These are phyloP conservation scores for Heliocidaris tuberculata DNA, from an alignment of 35 echinoderm and acorn worm species.

Conservation along the genomic window DNA sequence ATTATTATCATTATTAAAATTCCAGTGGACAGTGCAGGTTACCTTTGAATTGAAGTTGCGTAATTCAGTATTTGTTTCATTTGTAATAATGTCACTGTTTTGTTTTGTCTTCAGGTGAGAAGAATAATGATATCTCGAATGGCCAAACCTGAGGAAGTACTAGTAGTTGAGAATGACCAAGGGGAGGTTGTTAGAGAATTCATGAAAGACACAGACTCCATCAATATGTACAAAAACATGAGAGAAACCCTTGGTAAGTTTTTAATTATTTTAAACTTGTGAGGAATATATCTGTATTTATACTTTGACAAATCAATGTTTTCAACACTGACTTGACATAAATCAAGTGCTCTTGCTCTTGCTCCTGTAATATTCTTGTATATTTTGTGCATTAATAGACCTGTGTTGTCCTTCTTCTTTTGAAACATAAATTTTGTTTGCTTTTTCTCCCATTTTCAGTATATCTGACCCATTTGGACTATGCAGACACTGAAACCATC, in stretches of 20 bases:
- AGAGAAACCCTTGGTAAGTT: constrained; percentile 97
- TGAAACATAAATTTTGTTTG: neutral
- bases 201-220: constrained; percentile 99
- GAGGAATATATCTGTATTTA: neutral
- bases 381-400: neutral
- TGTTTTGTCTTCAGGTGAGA: constrained; percentile 65
- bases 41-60: neutral
- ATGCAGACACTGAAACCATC: constrained; percentile 96
- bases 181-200: constrained; percentile 98
- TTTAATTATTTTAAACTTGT: neutral
- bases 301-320: no score
- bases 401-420: neutral
- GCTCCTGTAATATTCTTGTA: neutral
- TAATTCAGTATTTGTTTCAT: neutral
- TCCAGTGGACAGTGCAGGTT: neutral
- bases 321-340: no score
- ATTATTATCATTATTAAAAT: no score
- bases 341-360: no score
- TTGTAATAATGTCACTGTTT: neutral
- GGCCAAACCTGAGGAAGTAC: constrained; percentile 97
- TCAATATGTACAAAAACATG: constrained; percentile 99
- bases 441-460: constrained; percentile 55
- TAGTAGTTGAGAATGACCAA: constrained; percentile 98
- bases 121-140: constrained; percentile 96
- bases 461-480: constrained; percentile 98